Base-by-base conservation (phyloP, 30 jellyfish, hydroid and myxozoan genomes). In the Sanderia malayensis region DNA sequence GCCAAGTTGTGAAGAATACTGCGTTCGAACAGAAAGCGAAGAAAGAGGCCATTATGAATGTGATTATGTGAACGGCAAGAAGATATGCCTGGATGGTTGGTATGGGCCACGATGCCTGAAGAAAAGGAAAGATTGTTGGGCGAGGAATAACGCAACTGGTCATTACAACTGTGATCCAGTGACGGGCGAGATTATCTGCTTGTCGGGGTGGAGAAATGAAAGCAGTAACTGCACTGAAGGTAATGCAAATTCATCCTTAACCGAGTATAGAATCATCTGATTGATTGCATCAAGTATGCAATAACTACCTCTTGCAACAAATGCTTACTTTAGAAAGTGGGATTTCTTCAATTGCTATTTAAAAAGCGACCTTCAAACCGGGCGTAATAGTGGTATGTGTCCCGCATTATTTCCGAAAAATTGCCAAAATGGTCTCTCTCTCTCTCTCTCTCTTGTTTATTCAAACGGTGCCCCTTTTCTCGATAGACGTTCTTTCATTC, bases 41-140 rank as follows among this genome's bases (percentile, higher is more conserved):
- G 31, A 20, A 23, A n/a, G n/a, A n/a, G 92, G 96, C 13, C 96
- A 76, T 58, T 85, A 45, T 31, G 30, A 41, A 1, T 85, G 96
- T 52, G 96, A 85, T 69, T 77, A 74, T 70, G 84, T 0, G 4
- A 70, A 85, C 29, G 96, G 92, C 9, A 32, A 28, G 61, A 85
- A 77, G 74, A 58, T 58, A 65, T 85, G 96, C 74, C 79, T 76
- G 0, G 79, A 70, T 60, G 84, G 84, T 1, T 85, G 96, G 96
- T 49, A 76, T 29, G 92, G 88, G 17, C 52, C 32, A 20, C 30
- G 26, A 31, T 85, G 96, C 76, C 41, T 71, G 33, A 24, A 61
- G 66, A 67, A 67, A 30, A 34, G 33, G 25, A 82, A 71, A 33
- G 9, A 27, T 53, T 84, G 95, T 23, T 1, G 2, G 47, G 71